Evolutionary conservation across 2,113 vertebrate species (phyloP).

Genomic region (Micronycteris hirsuta): DNA sequence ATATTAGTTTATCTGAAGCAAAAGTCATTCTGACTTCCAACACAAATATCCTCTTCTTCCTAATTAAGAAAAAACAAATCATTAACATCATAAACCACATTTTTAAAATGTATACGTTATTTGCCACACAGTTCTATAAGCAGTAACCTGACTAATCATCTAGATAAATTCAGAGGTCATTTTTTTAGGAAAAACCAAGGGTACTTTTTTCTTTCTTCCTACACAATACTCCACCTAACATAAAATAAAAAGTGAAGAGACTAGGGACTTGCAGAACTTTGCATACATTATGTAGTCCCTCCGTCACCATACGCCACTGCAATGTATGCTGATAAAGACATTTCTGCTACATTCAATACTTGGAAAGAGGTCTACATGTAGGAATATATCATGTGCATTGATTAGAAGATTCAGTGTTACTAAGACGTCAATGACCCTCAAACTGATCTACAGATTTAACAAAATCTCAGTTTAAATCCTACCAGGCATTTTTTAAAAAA

Average conservation of each 20-base stretch:
- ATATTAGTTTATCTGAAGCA: neutral
- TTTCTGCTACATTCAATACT: neutral
- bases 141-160: neutral
- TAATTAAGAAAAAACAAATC: conserved; percentile 26
- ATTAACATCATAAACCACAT: neutral
- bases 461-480: neutral
- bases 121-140: neutral
- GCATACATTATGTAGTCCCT: neutral
- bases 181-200: neutral
- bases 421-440: neutral
- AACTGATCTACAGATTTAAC: neutral
- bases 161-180: neutral
- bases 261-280: neutral
- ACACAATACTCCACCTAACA: neutral
- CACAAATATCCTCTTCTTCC: neutral
- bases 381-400: neutral
- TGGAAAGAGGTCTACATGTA: neutral
- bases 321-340: neutral
- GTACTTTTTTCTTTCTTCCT: neutral
- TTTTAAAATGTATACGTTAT: neutral
- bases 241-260: neutral
- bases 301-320: neutral
- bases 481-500: neutral
- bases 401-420: neutral
- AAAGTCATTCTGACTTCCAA: conserved; percentile 3